Percentiles rank a stretch among this genome's conserved stretches.
Conservation (phyloP, 92 coral and sea anemone species). For the Zoanthus gigantus region DNA sequence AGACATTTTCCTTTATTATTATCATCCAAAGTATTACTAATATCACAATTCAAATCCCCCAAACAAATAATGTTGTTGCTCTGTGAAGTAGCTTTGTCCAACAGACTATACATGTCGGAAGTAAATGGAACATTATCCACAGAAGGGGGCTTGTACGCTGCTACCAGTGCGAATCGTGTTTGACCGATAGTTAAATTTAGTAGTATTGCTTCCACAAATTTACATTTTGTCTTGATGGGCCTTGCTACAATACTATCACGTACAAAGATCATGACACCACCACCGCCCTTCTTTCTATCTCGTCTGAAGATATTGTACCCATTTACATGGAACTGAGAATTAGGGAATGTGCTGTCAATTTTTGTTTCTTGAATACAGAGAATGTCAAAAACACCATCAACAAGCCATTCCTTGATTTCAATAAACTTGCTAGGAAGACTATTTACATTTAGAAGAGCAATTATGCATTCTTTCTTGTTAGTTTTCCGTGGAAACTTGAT, state of each 20-base stretch:
- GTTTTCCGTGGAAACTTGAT: too few species aligned
- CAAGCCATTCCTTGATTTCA: conserved; percentile 1
- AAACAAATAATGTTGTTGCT: conserved; percentile 45
- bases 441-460: neutral
- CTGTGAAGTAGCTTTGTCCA: conserved; percentile 33
- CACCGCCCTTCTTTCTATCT: conserved; percentile 25
- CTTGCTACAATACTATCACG: conserved; percentile 35
- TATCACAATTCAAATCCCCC: conserved; percentile 56
- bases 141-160: conserved; percentile 42
- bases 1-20: conserved; percentile 44
- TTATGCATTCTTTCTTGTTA: neutral
- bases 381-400: neutral
- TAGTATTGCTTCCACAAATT: conserved; percentile 50
- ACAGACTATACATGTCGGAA: neutral
- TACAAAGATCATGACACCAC: conserved; percentile 43
- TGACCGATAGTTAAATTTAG: conserved; percentile 49
- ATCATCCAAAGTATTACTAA: conserved; percentile 49
- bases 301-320: neutral
- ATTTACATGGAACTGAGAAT: neutral
- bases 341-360: conserved; percentile 2
- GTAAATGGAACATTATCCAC: neutral
- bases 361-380: neutral
- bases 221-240: conserved; percentile 9
- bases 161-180: conserved; percentile 32
- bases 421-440: neutral